Base-by-base conservation (phyloP, 1,140 invertebrate genomes). In the Drosophila nikananu region DNA sequence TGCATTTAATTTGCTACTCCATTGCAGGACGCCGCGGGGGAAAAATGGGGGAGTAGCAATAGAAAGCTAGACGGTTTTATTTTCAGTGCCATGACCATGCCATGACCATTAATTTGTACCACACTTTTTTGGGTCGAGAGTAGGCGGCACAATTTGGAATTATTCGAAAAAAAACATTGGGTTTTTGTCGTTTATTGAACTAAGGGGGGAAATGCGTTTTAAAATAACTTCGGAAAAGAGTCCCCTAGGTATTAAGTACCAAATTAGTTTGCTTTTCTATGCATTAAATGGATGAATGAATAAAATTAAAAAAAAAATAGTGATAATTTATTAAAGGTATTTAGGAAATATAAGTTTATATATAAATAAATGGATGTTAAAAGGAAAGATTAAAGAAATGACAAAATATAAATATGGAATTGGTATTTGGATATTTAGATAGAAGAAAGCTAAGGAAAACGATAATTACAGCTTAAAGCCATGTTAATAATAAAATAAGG, bases 1-100 rank as follows among this genome's bases (percentile, higher is more conserved):
- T 83, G 84, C 73, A 89, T 83, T 87, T 87, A 83, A 83, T 83
- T 68, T 82, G 61, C 25, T 35, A 60, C 49, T 42, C 49, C 57
- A 57, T 60, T 72, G 67, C 70, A 72, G 8, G 25, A 37, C 54
- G 2, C 27, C 23, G 10, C 2, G 35, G 25, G 35, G 25, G 3
- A 8, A 2, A 27, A 48, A 7, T 21, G 27, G 23, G 17, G 23
- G 7, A n/a, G 48, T 51, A 35, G 32, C 5, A 39, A 41, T 58
- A 41, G 42, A 71, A 48, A 52, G 37, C 37, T 70, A 41, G 61
- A 52, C 35, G 27, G 35, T 67, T 71, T 39, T 60, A 44, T 46
- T 44, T 68, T 55, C 6, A 35, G 42, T 61, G n/a, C n/a, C n/a
- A n/a, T n/a, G n/a, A n/a, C n/a, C n/a, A 57, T 19, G 25, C 57